Evolutionary conservation across 2,113 vertebrate species (phyloP).

Genomic region (Reinhardtius hippoglossoides): DNA sequence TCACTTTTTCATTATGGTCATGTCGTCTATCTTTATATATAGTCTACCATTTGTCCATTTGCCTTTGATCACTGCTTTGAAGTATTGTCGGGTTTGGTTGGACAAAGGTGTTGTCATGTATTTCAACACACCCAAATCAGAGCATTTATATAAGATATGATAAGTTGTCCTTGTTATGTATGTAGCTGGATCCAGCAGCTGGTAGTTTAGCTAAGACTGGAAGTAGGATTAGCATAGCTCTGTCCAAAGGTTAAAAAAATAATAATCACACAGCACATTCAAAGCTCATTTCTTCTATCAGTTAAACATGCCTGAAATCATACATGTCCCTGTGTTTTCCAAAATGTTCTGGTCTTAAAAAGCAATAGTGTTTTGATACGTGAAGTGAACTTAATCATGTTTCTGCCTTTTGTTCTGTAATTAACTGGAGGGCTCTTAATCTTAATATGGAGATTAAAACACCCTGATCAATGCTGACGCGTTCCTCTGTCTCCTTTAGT

Average conservation of each 20-base stretch:
- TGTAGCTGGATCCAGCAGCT: background rate
- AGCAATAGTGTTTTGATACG: background rate
- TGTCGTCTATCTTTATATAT: no score
- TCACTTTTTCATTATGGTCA: background rate
- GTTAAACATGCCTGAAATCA: background rate
- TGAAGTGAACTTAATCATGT: conserved; percentile 47
- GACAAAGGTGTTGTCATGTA: background rate
- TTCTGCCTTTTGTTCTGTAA: conserved; percentile 72
- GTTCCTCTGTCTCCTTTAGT: conserved; percentile 46
- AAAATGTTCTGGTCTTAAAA: background rate
- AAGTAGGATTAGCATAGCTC: background rate
- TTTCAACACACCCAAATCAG: background rate
- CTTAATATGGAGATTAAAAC: conserved; percentile 66
- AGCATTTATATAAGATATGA: no score
- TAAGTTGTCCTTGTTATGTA: no score
- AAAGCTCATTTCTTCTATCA: background rate
- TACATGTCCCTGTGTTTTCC: background rate
- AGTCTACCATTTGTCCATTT: no score
- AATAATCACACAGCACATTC: background rate
- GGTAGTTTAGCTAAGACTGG: background rate
- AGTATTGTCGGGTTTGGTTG: no score
- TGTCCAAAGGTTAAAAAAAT: background rate
- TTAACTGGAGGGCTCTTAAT: conserved; percentile 72
- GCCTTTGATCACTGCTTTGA: no score
- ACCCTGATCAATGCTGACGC: conserved; percentile 63